phyloP scores from a whole-genome alignment of 2,888 invertebrate genomes.

The Pammene fasciana region DNA sequence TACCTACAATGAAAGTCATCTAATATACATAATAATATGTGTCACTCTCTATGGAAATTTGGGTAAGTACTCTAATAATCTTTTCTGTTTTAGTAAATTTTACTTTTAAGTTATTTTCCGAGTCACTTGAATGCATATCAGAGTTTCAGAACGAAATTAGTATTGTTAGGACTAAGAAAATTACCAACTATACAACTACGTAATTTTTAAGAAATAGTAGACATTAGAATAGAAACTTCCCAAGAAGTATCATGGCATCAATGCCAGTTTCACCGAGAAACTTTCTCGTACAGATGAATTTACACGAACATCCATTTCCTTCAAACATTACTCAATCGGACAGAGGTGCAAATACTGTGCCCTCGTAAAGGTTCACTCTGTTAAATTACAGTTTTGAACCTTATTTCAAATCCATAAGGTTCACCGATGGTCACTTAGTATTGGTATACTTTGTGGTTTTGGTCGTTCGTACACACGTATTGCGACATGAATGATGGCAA shows the following conservation, averaged over 20 bases:
- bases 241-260: not conserved
- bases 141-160: too few relatives aligned
- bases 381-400: too few relatives aligned
- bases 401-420: constrained; percentile 44
- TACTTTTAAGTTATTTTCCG: too few relatives aligned
- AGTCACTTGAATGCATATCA: too few relatives aligned
- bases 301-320: constrained; percentile 41
- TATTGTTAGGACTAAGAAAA: too few relatives aligned
- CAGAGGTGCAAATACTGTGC: constrained; percentile 50
- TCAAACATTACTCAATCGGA: constrained; percentile 52
- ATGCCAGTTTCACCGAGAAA: constrained; percentile 6
- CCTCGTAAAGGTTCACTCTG: not conserved
- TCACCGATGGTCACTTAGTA: not conserved
- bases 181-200: too few relatives aligned
- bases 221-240: not conserved
- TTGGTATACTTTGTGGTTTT: constrained; percentile 19
- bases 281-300: constrained; percentile 33
- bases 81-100: too few relatives aligned
- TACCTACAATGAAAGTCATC: too few relatives aligned
- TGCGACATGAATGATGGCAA: constrained; percentile 19
- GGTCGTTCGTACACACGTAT: constrained; percentile 4
- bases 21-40: too few relatives aligned
- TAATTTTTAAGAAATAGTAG: not conserved
- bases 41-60: too few relatives aligned
- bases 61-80: too few relatives aligned